phyloP scores from a whole-genome alignment of 92 coral and sea anemone genomes.

The Virgularia gustaviana region DNA sequence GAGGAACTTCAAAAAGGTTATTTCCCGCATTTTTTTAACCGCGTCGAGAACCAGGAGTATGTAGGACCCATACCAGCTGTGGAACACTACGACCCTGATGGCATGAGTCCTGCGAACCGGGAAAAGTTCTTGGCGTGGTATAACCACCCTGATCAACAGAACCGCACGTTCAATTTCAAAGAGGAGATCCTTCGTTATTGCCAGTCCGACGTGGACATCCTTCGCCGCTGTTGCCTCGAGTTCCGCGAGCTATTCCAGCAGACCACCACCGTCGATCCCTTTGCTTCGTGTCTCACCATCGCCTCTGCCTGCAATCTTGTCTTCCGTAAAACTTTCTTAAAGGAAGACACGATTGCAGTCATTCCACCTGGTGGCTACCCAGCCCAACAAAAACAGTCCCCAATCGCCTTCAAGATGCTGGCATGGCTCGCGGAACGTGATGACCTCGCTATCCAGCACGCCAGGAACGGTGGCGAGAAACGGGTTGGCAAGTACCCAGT shows the following conservation, averaged over 20 bases:
- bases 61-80: constrained; percentile 46
- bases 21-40: constrained; percentile 55
- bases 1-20: constrained; percentile 51
- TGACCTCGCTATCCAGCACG: constrained; percentile 34
- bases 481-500: constrained; percentile 27
- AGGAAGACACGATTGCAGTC: constrained; percentile 39
- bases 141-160: not conserved
- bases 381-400: constrained; percentile 35
- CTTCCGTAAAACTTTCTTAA: constrained; percentile 33
- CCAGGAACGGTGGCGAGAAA: constrained; percentile 47
- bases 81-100: constrained; percentile 48
- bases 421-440: constrained; percentile 7
- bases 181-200: constrained; percentile 52
- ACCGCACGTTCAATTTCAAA: constrained; percentile 45
- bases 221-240: constrained; percentile 41
- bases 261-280: constrained; percentile 22
- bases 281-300: constrained; percentile 42
- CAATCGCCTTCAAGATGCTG: constrained; percentile 32
- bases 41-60: constrained; percentile 33
- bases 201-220: constrained; percentile 53
- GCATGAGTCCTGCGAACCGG: constrained; percentile 33
- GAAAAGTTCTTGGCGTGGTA: constrained; percentile 41
- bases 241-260: constrained; percentile 40
- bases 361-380: constrained; percentile 49
- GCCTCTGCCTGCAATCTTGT: constrained; percentile 46